Conservation (phyloP, 2,113 vertebrate species). For the Neodon shergylaensis region DNA sequence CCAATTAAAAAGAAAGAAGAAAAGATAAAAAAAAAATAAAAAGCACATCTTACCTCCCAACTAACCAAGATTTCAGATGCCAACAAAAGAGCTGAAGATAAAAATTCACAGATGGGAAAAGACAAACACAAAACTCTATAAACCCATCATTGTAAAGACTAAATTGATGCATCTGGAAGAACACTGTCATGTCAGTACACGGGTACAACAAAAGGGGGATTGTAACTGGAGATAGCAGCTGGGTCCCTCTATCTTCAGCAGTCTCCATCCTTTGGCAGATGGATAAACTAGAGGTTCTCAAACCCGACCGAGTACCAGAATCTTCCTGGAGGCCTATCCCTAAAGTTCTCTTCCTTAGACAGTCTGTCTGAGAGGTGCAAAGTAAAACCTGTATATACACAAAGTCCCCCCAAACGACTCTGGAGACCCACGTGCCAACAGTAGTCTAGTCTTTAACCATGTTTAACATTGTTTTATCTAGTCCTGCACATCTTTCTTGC, state of each 20-base stretch:
- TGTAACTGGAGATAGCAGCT: background rate
- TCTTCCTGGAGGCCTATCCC: background rate
- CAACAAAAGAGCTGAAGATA: constrained; percentile 45
- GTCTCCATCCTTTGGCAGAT: background rate
- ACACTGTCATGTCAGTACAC: background rate
- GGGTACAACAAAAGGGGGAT: background rate
- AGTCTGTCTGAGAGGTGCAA: background rate
- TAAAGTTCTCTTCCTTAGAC: background rate
- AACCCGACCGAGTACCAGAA: background rate
- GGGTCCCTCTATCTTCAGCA: background rate
- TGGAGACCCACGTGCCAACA: background rate
- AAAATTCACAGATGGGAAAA: constrained; percentile 57
- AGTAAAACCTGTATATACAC: background rate
- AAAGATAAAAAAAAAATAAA: background rate
- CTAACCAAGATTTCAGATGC: constrained; percentile 53
- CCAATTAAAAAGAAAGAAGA: background rate
- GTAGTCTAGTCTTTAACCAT: background rate
- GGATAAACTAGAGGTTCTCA: constrained; percentile 12
- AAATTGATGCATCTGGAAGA: constrained; percentile 10
- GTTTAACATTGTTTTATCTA: background rate
- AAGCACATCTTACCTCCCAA: constrained; percentile 16
- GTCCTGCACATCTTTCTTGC: background rate
- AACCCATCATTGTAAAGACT: background rate
- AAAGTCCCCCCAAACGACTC: background rate
- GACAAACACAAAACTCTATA: background rate